Evolutionary conservation across 2,113 vertebrate species (phyloP).

Genomic region (Azemiops feae): DNA sequence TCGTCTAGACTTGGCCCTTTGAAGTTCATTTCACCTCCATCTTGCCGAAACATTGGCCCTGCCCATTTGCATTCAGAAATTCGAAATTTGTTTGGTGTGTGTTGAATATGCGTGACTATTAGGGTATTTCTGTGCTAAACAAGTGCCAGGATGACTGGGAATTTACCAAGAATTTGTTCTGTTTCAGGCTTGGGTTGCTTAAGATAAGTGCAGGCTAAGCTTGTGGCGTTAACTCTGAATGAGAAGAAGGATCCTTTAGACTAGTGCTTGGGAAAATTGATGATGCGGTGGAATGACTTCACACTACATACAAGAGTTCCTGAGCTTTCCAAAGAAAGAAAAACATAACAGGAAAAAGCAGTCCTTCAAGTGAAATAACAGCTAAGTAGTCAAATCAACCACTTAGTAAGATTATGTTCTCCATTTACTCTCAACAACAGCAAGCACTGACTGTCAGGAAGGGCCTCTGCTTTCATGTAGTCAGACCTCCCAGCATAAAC

Average conservation of each 20-base stretch:
- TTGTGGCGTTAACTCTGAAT: constrained; percentile 16
- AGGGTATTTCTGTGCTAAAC: constrained; percentile 23
- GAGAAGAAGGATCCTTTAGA: neutral
- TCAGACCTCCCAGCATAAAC: neutral
- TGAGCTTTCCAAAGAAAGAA: constrained; percentile 21
- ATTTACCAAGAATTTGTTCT: constrained; percentile 46
- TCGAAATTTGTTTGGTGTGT: constrained; percentile 6
- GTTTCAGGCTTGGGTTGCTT: constrained; percentile 38
- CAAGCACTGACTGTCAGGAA: neutral
- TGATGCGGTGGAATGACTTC: constrained; percentile 8
- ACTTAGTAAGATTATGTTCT: neutral
- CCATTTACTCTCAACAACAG: neutral
- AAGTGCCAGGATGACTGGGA: constrained; percentile 41
- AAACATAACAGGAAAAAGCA: constrained; percentile 9
- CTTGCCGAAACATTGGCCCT: constrained; percentile 18
- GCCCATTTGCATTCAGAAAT: neutral
- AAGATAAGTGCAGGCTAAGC: neutral
- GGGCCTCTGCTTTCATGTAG: neutral
- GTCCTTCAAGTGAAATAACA: neutral
- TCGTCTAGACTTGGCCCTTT: constrained; percentile 69
- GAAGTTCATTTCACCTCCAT: constrained; percentile 68
- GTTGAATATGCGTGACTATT: neutral
- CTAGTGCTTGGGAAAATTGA: neutral
- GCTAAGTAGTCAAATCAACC: neutral
- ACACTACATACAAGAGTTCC: constrained; percentile 6